Evolutionary conservation across 37 sponge, comb jelly and placozoan species (phyloP).

Genomic region (Lycopodina hypogea): DNA sequence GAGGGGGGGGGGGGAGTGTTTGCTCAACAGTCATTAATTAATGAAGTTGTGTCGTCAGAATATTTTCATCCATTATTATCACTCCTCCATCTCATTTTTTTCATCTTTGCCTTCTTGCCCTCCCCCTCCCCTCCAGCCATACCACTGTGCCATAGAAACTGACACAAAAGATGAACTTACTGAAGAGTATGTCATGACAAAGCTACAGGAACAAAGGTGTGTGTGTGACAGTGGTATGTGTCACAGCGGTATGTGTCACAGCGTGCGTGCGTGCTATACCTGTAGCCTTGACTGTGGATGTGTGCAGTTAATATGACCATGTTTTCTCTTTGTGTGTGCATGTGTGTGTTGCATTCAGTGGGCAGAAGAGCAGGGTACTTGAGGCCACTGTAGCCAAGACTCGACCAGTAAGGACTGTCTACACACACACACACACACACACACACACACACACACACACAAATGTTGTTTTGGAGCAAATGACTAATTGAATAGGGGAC

Average conservation of each 20-base stretch:
- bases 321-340: not conserved
- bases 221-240: not conserved
- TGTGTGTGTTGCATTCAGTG: no score
- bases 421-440: not conserved
- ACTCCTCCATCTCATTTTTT: constrained; percentile 5
- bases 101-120: not conserved
- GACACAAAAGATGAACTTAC: constrained; percentile 60
- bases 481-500: no score
- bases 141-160: constrained; percentile 54
- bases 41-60: no score
- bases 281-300: not conserved
- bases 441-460: no score
- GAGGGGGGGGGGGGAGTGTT: no score
- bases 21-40: no score
- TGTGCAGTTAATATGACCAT: no score
- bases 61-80: no score
- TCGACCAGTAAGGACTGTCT: constrained; percentile 53
- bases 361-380: constrained; percentile 78
- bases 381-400: constrained; percentile 55
- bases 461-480: no score
- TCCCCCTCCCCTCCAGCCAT: constrained; percentile 47
- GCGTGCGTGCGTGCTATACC: not conserved
- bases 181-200: constrained; percentile 54
- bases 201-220: constrained; percentile 76
- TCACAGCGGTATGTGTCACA: not conserved